Evolutionary conservation across 2,888 invertebrate genomes (phyloP).

Genomic region (Apeira syringaria): DNA sequence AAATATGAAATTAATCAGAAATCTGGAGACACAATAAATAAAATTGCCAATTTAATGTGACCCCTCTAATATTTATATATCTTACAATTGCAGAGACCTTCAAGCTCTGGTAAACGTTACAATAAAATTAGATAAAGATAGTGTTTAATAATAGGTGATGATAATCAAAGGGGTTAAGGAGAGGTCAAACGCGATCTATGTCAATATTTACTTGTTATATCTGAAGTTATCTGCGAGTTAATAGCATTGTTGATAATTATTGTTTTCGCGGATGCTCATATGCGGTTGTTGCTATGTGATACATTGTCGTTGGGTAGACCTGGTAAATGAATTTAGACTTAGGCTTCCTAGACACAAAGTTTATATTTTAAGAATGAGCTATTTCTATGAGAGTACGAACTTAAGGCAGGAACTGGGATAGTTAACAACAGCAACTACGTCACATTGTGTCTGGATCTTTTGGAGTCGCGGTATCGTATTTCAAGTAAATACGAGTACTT

Average conservation of each 20-base stretch:
- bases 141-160: constrained; percentile 64
- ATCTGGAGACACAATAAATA: constrained; percentile 20
- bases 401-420: no score
- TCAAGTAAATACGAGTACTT: no score
- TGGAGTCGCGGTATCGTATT: no score
- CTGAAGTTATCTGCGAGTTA: constrained; percentile 44
- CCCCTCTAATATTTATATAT: neutral
- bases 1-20: constrained; percentile 22
- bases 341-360: no score
- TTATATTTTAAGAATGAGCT: no score
- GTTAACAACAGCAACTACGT: no score
- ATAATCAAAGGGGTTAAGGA: constrained; percentile 69
- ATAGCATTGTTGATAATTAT: constrained; percentile 53
- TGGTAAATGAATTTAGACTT: constrained; percentile 1
- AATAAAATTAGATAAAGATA: constrained; percentile 44
- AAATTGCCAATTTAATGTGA: neutral
- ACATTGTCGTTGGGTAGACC: constrained; percentile 35
- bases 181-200: constrained; percentile 68
- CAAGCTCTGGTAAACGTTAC: constrained; percentile 17
- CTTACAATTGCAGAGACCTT: neutral
- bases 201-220: constrained; percentile 71
- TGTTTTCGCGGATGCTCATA: constrained; percentile 50
- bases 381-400: no score
- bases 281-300: constrained; percentile 45
- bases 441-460: no score